Evolutionary conservation across 2,113 vertebrate genomes (phyloP).

Genomic region (Gobius niger): DNA sequence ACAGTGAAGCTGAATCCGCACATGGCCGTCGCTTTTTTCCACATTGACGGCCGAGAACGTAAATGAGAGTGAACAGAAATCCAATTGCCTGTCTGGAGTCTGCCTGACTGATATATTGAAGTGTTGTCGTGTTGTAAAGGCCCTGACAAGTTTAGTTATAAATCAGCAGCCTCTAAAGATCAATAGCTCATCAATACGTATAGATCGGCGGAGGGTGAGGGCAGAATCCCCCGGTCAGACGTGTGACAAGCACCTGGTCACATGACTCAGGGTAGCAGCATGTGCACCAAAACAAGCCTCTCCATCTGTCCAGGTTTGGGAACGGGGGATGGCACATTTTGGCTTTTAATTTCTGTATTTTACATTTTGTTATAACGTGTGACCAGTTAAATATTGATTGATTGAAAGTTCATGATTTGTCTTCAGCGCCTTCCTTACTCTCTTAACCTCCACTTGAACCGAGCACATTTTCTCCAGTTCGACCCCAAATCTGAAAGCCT

Average conservation of each 20-base stretch:
- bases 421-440: no score
- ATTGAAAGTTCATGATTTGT: no score
- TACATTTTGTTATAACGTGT: no score
- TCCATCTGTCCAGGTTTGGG: neutral
- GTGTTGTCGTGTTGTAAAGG: neutral
- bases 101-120: neutral
- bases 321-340: neutral
- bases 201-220: conserved; percentile 21
- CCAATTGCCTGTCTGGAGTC: no score
- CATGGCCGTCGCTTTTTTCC: neutral
- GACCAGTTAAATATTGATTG: no score
- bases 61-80: neutral
- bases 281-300: neutral
- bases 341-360: no score
- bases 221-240: conserved; percentile 23
- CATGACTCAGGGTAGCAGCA: neutral
- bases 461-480: no score
- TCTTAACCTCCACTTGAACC: no score
- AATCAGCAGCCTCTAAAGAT: conserved; percentile 12
- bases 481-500: no score
- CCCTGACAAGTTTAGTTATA: neutral
- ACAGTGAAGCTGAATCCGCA: neutral
- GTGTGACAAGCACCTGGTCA: conserved; percentile 5
- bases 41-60: conserved; percentile 10
- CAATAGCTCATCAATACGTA: conserved; percentile 12